Evolutionary conservation across 2,888 invertebrate genomes (phyloP).

Genomic region (Pammene fasciana): DNA sequence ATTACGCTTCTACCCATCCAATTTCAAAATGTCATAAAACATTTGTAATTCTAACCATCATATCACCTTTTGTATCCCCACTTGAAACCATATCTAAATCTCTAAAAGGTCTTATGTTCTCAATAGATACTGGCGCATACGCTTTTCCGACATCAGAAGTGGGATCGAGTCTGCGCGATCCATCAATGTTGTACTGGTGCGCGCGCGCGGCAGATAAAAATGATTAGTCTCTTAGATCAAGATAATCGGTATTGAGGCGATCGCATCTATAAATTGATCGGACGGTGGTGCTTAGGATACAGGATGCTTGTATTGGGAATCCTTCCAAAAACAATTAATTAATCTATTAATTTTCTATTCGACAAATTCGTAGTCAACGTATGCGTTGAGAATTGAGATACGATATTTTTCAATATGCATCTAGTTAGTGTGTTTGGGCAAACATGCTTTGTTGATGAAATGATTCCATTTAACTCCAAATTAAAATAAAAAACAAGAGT

Average conservation of each 20-base stretch:
- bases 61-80: background rate
- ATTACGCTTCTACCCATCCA: constrained; percentile 27
- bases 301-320: constrained; percentile 12
- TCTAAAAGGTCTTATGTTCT: background rate
- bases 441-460: no score
- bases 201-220: constrained; percentile 40
- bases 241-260: constrained; percentile 43
- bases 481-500: no score
- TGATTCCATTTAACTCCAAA: no score
- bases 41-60: background rate
- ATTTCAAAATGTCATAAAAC: background rate
- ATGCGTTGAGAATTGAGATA: no score
- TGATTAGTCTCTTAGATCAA: constrained; percentile 43
- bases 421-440: no score
- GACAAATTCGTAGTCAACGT: no score
- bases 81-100: background rate
- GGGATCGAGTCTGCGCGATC: constrained; percentile 25
- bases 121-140: background rate
- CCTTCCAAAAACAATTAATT: background rate
- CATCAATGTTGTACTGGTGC: constrained; percentile 40
- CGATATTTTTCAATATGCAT: no score
- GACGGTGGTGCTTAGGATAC: constrained; percentile 24
- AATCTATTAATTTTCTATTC: background rate
- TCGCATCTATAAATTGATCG: constrained; percentile 36
- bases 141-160: constrained; percentile 1